Percentiles rank a stretch among this genome's conserved stretches.
phyloP scores from a whole-genome alignment of 1,140 invertebrate genomes.

The Drosophila willistoni region DNA sequence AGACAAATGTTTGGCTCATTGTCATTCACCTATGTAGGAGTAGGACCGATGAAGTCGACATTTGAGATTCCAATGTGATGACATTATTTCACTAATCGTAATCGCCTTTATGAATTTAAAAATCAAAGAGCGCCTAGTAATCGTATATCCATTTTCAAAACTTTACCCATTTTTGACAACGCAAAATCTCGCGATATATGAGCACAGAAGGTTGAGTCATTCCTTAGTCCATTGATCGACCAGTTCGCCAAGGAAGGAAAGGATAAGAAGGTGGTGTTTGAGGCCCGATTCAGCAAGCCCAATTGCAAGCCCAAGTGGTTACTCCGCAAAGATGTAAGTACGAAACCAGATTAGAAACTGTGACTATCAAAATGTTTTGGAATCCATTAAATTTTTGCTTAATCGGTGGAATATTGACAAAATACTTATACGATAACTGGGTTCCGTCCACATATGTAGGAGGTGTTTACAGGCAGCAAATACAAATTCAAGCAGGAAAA shows the following conservation, averaged over 20 bases:
- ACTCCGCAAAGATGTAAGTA: constrained; percentile 95
- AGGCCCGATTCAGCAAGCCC: constrained; percentile 94
- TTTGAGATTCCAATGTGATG: constrained; percentile 22
- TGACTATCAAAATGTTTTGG: too few relatives aligned
- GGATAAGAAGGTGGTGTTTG: constrained; percentile 96
- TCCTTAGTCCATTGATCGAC: constrained; percentile 97
- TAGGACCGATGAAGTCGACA: constrained; percentile 2
- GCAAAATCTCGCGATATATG: constrained; percentile 37
- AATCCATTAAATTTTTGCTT: too few relatives aligned
- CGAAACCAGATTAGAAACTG: not conserved
- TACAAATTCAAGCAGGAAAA: constrained; percentile 97
- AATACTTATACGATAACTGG: constrained; percentile 29
- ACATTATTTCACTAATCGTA: constrained; percentile 27
- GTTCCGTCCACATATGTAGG: constrained; percentile 84
- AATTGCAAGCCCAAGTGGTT: constrained; percentile 97
- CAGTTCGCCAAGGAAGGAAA: constrained; percentile 98
- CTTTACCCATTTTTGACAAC: constrained; percentile 83
- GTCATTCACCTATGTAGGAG: not conserved
- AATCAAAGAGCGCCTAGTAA: constrained; percentile 31
- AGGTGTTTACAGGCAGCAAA: constrained; percentile 95
- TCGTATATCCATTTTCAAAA: constrained; percentile 70
- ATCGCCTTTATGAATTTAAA: constrained; percentile 6
- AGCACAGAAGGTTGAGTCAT: constrained; percentile 95
- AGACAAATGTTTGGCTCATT: not conserved
- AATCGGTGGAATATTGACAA: not conserved